Evolutionary conservation across 2,113 vertebrate genomes (phyloP).

Genomic region (Cyprinodon variegatus): DNA sequence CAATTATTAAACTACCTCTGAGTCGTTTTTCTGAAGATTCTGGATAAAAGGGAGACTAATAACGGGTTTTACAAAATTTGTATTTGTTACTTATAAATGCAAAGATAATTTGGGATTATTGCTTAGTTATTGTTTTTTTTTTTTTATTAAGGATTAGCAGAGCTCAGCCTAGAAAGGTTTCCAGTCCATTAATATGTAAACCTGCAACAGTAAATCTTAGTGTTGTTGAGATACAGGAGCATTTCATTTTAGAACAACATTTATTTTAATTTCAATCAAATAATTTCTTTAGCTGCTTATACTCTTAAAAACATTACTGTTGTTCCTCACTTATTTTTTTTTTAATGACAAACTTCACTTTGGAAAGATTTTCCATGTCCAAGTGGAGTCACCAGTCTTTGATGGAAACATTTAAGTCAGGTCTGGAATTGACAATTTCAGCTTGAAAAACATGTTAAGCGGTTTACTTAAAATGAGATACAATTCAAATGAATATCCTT

Average conservation of each 20-base stretch:
- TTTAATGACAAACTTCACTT: not conserved
- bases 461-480: too few relatives aligned
- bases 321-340: not conserved
- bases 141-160: not conserved
- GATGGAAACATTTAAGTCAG: too few relatives aligned
- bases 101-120: not conserved
- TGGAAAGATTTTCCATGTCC: too few relatives aligned
- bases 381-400: too few relatives aligned
- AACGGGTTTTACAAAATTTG: not conserved
- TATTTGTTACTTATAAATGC: not conserved
- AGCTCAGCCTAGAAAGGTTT: not conserved
- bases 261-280: not conserved
- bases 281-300: not conserved
- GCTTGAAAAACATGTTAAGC: too few relatives aligned
- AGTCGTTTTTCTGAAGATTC: constrained; percentile 6
- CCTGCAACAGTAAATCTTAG: not conserved
- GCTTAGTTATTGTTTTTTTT: not conserved
- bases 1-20: constrained; percentile 12
- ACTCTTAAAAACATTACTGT: not conserved
- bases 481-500: too few relatives aligned
- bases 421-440: too few relatives aligned
- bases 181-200: not conserved
- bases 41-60: not conserved
- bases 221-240: not conserved
- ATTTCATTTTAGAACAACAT: not conserved